phyloP scores from a whole-genome alignment of 2,888 invertebrate species.

The Ischnus inquisitorius region DNA sequence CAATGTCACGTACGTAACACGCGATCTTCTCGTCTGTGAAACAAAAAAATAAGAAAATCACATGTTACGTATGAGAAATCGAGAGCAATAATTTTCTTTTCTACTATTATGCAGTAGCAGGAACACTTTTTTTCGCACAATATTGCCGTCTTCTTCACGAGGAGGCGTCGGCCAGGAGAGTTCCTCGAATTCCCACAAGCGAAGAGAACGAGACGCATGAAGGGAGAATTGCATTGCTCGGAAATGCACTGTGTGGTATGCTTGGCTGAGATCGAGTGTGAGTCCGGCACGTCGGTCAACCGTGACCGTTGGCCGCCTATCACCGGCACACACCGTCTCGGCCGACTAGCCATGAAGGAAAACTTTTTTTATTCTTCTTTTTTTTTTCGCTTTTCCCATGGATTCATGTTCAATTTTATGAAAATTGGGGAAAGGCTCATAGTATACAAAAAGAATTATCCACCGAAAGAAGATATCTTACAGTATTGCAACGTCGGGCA shows the following conservation, averaged over 20 bases:
- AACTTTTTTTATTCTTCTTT: slow-evolving; percentile 61
- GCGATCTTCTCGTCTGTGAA: not conserved
- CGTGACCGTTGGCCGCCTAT: slow-evolving; percentile 82
- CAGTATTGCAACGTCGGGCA: not conserved
- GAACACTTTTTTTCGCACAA: slow-evolving; percentile 3
- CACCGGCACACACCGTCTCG: slow-evolving; percentile 72
- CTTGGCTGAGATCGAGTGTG: slow-evolving; percentile 55
- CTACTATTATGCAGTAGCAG: not conserved
- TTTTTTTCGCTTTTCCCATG: slow-evolving; percentile 30
- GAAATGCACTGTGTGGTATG: slow-evolving; percentile 12
- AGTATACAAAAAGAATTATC: not conserved
- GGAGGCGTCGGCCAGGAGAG: not conserved
- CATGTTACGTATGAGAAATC: too few relatives aligned
- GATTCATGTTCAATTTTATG: slow-evolving; percentile 10
- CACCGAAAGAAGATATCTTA: not conserved
- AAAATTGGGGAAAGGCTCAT: slow-evolving; percentile 27
- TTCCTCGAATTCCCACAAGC: slow-evolving; percentile 1
- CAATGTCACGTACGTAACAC: slow-evolving; percentile 50
- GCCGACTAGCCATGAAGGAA: slow-evolving; percentile 77
- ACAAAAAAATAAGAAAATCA: too few relatives aligned
- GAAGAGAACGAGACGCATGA: not conserved
- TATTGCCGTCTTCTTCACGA: not conserved
- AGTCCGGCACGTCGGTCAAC: slow-evolving; percentile 76
- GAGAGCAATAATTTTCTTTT: not conserved
- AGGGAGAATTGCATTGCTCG: slow-evolving; percentile 26